Percentiles rank a stretch among this genome's conserved stretches.
phyloP scores from a whole-genome alignment of 2,113 vertebrate species.

The Gymnocephalus cernua region DNA sequence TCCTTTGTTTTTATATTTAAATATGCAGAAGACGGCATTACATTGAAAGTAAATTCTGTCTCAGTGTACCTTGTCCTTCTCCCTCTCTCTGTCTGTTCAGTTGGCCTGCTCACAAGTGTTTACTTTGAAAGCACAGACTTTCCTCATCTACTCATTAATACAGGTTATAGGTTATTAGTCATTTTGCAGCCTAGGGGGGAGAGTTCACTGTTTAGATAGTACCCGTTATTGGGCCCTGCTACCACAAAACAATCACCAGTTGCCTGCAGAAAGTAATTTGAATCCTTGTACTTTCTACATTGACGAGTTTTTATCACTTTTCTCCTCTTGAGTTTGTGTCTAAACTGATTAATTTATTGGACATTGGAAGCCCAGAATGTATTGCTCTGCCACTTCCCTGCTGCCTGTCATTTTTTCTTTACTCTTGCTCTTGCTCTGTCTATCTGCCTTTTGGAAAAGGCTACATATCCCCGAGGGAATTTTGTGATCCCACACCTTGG shows the following conservation, averaged over 20 bases:
- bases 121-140: constrained; percentile 71
- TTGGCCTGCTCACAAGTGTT: constrained; percentile 61
- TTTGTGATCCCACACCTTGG: constrained; percentile 39
- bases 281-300: constrained; percentile 65
- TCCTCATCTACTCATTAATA: constrained; percentile 75
- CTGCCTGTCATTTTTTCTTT: constrained; percentile 15
- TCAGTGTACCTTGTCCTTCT: constrained; percentile 21
- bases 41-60: constrained; percentile 6
- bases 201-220: constrained; percentile 59
- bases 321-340: constrained; percentile 50
- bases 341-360: constrained; percentile 49
- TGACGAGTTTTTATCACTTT: constrained; percentile 71
- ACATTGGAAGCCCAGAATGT: constrained; percentile 21
- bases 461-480: constrained; percentile 44
- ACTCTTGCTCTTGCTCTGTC: constrained; percentile 29
- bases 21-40: neutral
- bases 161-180: constrained; percentile 74
- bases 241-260: constrained; percentile 74
- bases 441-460: constrained; percentile 53
- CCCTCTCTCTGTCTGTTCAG: constrained; percentile 3
- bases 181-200: constrained; percentile 63
- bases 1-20: constrained; percentile 16
- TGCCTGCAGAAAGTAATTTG: constrained; percentile 67
- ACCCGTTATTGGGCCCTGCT: constrained; percentile 42
- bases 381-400: constrained; percentile 37